These are phyloP conservation scores for Bruchidius siliquastri DNA, from an alignment of 2,888 invertebrate species.

Conservation along the genomic window DNA sequence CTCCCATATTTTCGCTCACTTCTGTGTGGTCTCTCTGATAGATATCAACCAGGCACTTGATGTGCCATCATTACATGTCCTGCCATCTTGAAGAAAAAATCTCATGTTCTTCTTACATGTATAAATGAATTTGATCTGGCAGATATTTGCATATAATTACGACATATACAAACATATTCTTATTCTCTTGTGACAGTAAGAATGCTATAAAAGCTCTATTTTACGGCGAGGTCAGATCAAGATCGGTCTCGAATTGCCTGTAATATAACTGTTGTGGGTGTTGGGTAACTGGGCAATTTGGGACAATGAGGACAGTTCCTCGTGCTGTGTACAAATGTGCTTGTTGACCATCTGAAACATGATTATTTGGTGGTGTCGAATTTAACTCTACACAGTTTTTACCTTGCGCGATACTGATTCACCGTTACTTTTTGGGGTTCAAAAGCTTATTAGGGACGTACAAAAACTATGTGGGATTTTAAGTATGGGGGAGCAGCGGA, in stretches of 20 bases:
- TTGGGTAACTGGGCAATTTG: background rate
- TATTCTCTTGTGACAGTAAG: background rate
- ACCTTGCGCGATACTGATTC: no score
- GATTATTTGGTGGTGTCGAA: background rate
- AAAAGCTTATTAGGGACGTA: no score
- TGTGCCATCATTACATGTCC: background rate
- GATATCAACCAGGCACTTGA: background rate
- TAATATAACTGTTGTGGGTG: background rate
- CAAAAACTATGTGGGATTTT: no score
- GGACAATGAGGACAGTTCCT: background rate
- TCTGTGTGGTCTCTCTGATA: background rate
- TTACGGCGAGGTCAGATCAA: background rate
- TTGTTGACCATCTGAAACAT: background rate
- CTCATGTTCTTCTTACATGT: background rate
- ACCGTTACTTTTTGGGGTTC: no score
- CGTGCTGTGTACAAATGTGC: background rate
- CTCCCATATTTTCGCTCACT: background rate
- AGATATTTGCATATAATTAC: background rate
- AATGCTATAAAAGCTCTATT: background rate
- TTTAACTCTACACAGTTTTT: background rate
- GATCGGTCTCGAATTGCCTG: background rate
- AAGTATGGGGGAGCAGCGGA: no score
- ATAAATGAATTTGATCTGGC: background rate
- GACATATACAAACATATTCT: background rate
- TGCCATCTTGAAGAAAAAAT: background rate